These are phyloP conservation scores for Hippopotamyrus pictus DNA, from an alignment of 2,797 vertebrate species.

Conservation along the genomic window DNA sequence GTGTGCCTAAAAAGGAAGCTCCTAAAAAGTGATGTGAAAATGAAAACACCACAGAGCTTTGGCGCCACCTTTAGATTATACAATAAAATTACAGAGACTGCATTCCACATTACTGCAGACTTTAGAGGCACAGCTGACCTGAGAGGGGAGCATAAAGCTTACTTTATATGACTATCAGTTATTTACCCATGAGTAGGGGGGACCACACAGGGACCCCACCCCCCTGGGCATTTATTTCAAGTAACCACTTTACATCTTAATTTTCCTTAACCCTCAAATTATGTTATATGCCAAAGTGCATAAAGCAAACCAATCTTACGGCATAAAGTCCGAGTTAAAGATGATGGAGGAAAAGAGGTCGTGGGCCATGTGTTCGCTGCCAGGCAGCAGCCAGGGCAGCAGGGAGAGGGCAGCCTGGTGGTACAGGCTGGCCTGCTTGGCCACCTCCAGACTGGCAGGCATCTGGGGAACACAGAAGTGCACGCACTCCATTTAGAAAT, in stretches of 20 bases:
- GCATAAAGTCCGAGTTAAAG: conserved; percentile 83
- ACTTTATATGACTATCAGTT: background rate
- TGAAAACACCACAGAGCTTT: background rate
- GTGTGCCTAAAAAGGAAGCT: background rate
- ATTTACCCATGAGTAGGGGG: background rate
- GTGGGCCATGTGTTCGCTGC: conserved; percentile 80
- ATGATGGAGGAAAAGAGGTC: conserved; percentile 72
- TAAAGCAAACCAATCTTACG: conserved; percentile 64
- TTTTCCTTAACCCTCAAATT: background rate
- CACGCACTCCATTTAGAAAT: background rate
- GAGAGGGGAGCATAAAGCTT: background rate
- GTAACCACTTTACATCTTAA: background rate
- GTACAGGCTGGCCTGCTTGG: conserved; percentile 65
- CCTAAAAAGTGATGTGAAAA: background rate
- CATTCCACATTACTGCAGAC: background rate
- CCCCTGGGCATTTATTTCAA: background rate
- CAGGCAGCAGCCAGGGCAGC: conserved; percentile 79
- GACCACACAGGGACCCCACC: background rate
- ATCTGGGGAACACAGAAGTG: conserved; percentile 56
- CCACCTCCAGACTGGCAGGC: conserved; percentile 53
- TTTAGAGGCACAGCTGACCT: background rate
- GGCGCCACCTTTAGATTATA: background rate
- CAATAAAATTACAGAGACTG: background rate
- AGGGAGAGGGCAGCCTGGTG: conserved; percentile 78
- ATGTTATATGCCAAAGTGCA: background rate